Conservation (phyloP, 2,113 vertebrate genomes). For the Serilophus lunatus region DNA sequence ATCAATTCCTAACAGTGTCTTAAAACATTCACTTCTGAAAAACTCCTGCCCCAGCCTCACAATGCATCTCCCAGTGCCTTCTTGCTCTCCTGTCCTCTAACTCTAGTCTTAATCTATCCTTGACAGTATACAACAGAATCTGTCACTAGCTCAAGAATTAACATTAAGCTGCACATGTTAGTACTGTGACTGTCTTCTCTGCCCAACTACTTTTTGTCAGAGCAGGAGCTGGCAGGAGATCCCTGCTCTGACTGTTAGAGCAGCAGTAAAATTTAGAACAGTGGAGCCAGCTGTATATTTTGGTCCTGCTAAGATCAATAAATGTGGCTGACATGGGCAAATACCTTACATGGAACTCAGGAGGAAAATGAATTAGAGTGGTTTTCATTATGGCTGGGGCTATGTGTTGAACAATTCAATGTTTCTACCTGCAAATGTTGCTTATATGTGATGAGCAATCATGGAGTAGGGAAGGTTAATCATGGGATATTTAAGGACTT, state of each 20-base stretch:
- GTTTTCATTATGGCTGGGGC: not conserved
- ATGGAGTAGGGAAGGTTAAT: not conserved
- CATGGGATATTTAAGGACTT: not conserved
- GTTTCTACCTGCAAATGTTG: not conserved
- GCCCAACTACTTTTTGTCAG: not conserved
- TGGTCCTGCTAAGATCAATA: not conserved
- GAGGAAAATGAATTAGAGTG: not conserved
- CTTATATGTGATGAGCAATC: fast-evolving
- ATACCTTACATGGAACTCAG: not conserved
- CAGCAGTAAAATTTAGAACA: not conserved
- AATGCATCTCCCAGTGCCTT: not conserved
- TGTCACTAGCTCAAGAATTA: slow-evolving; percentile 2
- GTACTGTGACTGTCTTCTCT: not conserved
- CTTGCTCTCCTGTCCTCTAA: not conserved
- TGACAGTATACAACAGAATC: not conserved
- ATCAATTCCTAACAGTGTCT: not conserved
- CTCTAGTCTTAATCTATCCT: not conserved
- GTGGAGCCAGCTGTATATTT: not conserved
- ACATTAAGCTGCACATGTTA: not conserved
- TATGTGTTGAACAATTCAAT: not conserved
- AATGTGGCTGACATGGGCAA: not conserved
- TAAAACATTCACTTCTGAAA: not conserved
- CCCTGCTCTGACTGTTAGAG: not conserved
- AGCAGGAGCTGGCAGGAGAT: not conserved
- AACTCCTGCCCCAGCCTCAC: not conserved